Base-by-base conservation (phyloP, 2,113 vertebrate species). In the Gopherus flavomarginatus region DNA sequence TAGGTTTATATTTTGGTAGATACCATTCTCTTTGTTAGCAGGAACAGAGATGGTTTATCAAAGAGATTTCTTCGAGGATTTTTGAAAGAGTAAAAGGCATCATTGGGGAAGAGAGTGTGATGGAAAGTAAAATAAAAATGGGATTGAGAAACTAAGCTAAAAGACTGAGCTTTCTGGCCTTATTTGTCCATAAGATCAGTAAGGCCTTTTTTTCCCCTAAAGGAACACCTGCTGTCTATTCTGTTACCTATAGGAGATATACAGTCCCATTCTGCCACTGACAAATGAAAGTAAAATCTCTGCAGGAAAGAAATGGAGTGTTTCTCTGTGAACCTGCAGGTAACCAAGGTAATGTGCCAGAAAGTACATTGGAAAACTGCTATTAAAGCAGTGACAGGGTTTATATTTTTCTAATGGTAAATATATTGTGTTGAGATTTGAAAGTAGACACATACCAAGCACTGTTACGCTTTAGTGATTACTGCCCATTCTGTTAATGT, bases 261-360 rank as follows among this genome's bases (percentile, higher is more conserved):
- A 19, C 85, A 56, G 8, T 77, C 29, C 83, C 24, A 54, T 95
- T 90, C 54, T 44, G 11, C 24, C 1, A 12, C 29, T 86, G 35
- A 80, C n/a, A 95, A 44, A 5, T n/a, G 75, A 89, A 96, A 95
- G 38, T 42, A 90, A 97, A 96, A 69, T 89, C 85, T 92, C 52
- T 92, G 49, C 29, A 78, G 89, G 90, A 91, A 86, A 65, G 65
- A 38, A 96, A 75, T 11, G 90, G 29, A 78, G 24, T 13, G 54
- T 27, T 59, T 80, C 17, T 95, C 92, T 84, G 47, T 3, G 4
- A 95, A 88, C 26, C 11, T 94, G 26, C 49, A 88, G 56, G 75
- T 52, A 47, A 90, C 54, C 81, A 62, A 90, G 17, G 6, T 19
- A 29, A 83, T 62, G 52, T 95, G 53, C 26, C 81, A 83, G 75